These are phyloP conservation scores for Solea senegalensis DNA, from an alignment of 2,113 vertebrate species.

Conservation along the genomic window DNA sequence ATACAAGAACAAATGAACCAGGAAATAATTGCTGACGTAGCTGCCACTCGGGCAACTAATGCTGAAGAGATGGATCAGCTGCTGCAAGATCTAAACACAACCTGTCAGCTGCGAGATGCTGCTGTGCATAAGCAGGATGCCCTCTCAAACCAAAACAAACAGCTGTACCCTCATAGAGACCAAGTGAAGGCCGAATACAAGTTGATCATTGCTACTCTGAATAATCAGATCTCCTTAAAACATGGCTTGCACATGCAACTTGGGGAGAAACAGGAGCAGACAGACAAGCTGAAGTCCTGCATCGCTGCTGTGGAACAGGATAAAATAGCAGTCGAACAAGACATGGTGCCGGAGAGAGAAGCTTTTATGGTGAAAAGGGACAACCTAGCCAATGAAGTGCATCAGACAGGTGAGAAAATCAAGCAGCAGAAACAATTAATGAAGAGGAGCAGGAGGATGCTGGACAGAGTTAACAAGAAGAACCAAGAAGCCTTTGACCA, in stretches of 20 bases:
- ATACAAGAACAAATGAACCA: constrained; percentile 60
- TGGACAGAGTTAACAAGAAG: constrained; percentile 6
- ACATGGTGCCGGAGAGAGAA: constrained; percentile 29
- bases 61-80: constrained; percentile 74
- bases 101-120: constrained; percentile 42
- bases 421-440: constrained; percentile 13
- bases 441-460: neutral
- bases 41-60: constrained; percentile 70
- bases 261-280: constrained; percentile 8
- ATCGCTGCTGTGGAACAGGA: neutral
- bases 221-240: constrained; percentile 35
- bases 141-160: constrained; percentile 65
- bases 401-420: neutral
- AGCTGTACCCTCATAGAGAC: neutral
- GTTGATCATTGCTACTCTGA: constrained; percentile 17
- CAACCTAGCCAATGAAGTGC: constrained; percentile 6
- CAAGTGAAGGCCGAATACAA: constrained; percentile 8
- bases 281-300: constrained; percentile 24
- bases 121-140: constrained; percentile 49
- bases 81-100: constrained; percentile 42
- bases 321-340: neutral
- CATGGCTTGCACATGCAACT: constrained; percentile 38
- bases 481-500: neutral
- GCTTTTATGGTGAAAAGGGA: neutral
- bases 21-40: constrained; percentile 60